phyloP scores from a whole-genome alignment of 2,113 vertebrate genomes.

The Jaculus jaculus region DNA sequence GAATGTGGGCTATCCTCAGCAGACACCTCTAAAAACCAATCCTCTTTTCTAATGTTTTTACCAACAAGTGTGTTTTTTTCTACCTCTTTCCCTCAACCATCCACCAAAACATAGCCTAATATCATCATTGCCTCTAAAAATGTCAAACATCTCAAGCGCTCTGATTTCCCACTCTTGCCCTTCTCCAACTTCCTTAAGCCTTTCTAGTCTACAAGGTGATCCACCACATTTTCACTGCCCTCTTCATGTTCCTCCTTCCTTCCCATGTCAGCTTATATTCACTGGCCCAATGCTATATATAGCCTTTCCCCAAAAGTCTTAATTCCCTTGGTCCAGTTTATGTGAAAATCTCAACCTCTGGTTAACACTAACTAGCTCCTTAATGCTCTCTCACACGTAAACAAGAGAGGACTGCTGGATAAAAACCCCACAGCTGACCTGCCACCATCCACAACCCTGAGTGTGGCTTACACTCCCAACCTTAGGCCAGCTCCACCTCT shows the following conservation, averaged over 20 bases:
- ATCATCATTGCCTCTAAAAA: not conserved
- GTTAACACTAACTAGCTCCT: not conserved
- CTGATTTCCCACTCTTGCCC: not conserved
- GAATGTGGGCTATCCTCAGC: not conserved
- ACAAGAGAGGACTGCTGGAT: not conserved
- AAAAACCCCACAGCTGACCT: not conserved
- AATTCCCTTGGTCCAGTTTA: not conserved
- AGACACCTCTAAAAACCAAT: not conserved
- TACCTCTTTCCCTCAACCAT: not conserved
- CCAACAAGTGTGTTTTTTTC: not conserved
- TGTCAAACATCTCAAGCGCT: not conserved
- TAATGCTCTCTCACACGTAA: not conserved
- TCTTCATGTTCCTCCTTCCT: not conserved
- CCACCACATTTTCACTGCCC: not conserved
- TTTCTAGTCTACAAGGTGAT: not conserved
- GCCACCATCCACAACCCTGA: not conserved
- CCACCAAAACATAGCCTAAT: not conserved
- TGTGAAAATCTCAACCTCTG: not conserved
- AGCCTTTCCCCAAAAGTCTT: not conserved
- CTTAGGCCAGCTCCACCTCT: not conserved
- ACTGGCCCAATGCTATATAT: not conserved
- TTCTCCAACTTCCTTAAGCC: not conserved
- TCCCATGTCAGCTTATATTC: not conserved
- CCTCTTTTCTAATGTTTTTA: not conserved
- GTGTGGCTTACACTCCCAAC: not conserved